Conservation (phyloP, 2,797 vertebrate genomes). For the Anolis apletophallus region DNA sequence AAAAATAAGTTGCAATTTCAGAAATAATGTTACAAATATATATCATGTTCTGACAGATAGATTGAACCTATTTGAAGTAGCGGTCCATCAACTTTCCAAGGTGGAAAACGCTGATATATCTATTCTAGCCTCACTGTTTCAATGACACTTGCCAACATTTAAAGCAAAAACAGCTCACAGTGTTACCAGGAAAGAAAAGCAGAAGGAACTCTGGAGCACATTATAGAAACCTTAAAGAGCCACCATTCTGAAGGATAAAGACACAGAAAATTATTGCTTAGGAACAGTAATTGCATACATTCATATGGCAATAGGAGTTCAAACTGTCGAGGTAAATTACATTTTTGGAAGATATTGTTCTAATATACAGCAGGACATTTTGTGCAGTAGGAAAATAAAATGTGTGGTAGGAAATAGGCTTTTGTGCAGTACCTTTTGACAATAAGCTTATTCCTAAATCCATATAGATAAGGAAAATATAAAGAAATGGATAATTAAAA, state of each 20-base stretch:
- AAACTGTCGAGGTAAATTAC: fast-evolving
- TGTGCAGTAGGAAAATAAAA: too few species aligned
- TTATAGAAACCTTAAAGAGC: background rate
- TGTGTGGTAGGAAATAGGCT: too few species aligned
- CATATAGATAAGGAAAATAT: too few species aligned
- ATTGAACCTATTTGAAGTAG: constrained; percentile 66
- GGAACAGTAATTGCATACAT: background rate
- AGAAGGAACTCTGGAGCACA: fast-evolving
- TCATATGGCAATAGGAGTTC: background rate
- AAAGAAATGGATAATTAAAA: too few species aligned
- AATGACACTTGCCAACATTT: constrained; percentile 46
- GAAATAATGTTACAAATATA: constrained; percentile 60
- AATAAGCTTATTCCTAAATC: too few species aligned
- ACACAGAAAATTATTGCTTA: background rate
- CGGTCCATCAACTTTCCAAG: constrained; percentile 43
- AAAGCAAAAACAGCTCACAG: constrained; percentile 35
- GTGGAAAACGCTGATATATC: constrained; percentile 52
- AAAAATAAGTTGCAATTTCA: constrained; percentile 65
- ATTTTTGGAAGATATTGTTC: background rate
- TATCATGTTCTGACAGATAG: constrained; percentile 64
- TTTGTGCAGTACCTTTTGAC: too few species aligned
- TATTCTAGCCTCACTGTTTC: constrained; percentile 51
- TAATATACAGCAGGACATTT: too few species aligned
- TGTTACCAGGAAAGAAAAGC: background rate
- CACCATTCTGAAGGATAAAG: background rate